Conservation (phyloP, 2,888 invertebrate species). For the Conus canariensis region DNA sequence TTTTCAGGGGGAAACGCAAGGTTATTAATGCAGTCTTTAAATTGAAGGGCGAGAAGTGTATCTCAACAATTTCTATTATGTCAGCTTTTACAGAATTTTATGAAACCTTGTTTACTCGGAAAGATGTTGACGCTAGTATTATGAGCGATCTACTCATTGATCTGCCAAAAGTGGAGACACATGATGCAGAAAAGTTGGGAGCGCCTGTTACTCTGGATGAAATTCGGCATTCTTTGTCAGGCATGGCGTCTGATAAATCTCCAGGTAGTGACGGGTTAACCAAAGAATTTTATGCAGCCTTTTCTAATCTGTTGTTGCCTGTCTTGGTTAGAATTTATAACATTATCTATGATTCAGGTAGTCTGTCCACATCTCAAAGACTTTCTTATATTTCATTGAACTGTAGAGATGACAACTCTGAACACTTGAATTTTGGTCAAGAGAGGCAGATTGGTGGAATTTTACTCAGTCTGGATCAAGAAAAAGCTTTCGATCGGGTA, state of each 20-base stretch:
- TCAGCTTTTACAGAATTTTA: background rate
- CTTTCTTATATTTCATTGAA: background rate
- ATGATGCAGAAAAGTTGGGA: background rate
- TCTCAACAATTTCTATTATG: background rate
- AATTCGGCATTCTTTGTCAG: background rate
- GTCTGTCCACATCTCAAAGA: background rate
- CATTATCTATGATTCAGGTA: background rate
- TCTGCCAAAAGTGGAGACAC: background rate
- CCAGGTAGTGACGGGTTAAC: constrained; percentile 53
- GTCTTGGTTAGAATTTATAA: constrained; percentile 16
- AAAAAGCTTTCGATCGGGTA: constrained; percentile 8
- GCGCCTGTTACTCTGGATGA: background rate
- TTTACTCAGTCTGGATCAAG: constrained; percentile 46
- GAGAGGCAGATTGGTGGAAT: constrained; percentile 49
- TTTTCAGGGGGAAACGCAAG: constrained; percentile 25
- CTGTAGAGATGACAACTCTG: background rate
- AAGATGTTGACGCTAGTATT: background rate
- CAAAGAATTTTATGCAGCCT: constrained; percentile 52
- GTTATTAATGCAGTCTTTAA: background rate
- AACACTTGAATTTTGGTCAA: constrained; percentile 55
- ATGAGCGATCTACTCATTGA: background rate
- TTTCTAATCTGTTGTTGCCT: constrained; percentile 46
- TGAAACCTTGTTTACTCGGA: background rate
- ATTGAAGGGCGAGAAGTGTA: background rate
- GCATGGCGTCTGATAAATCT: constrained; percentile 5